Evolutionary conservation across 2,888 invertebrate genomes (phyloP), one percentile per base, ranked within the genome.

Genomic region (Netelia inedita): DNA sequence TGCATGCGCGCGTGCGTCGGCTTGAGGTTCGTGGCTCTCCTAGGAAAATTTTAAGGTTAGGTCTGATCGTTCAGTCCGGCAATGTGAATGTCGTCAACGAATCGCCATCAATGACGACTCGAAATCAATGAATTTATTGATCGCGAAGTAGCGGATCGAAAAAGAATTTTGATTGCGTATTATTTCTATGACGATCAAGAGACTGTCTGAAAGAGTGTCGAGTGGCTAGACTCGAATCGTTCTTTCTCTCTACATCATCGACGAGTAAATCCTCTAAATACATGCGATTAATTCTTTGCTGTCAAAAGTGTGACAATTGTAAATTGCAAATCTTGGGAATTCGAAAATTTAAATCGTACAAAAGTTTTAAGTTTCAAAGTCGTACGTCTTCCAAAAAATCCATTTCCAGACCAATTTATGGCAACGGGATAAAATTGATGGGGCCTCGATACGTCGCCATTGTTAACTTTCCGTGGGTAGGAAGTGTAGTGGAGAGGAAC

Each of bases 111-210:
- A 41, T 63, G 63, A 43, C 28, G 63, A 82, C 55, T 71, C 16
- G 63, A 55, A 71, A 82, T 78, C 73, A 82, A 72, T 72, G 43
- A 71, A 82, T 82, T 82, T 82, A 82, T 79, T 69, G 73, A 82
- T 82, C 73, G 73, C 61, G 50, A 76, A 53, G 50, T 9, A 21
- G 53, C 53, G 14, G 43, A 28, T 19, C 41, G 57, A 35, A 55
- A 57, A 71, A 71, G 57, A 23, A n/a, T 50, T 69, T 43, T 21
- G 14, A 21, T 23, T 19, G 11, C 50, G 55, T 55, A 55, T 11
- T 43, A 8, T 16, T 55, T 55, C 55, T 55, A 55, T 16, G 16
- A 2, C 11, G 16, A 14, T 16, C 55, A 16, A 55, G 55, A 55
- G 55, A 16, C 16, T 55, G 55, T 1, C 55, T 55, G 55, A 6